Evolutionary conservation across 2,113 vertebrate species (phyloP), one percentile per base, ranked within the genome.

Genomic region (Eulemur rufifrons): DNA sequence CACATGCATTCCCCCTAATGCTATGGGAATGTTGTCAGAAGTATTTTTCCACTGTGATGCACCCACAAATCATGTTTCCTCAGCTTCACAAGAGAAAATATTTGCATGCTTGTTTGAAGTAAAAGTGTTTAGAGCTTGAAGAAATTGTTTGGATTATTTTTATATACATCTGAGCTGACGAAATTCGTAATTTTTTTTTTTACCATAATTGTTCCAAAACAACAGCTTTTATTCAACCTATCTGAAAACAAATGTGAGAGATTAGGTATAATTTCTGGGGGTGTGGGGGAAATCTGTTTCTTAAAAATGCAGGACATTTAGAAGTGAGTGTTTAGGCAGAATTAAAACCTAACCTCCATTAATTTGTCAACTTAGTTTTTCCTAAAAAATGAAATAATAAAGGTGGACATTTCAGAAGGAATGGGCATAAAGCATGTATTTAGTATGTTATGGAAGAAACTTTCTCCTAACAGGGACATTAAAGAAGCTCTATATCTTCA

Each of bases 31-130:
- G 89, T 77, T 96, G 93, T 97, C 96, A 98, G 94, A 97, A 98
- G 86, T 77, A 93, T 96, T 98, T 98, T 98, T 97, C 97, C 95
- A 96, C 95, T 25, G 23, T 77, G 87, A 93, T 96, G 87, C 68
- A 90, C 89, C 95, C 97, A 97, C 96, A 98, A 98, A 97, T 97
- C 96, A 95, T 63, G 13, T 92, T 95, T 98, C 94, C 93, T 97
- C 93, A 90, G 95, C 95, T 91, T 95, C 63, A 27, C 32, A 73
- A 97, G 80, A 97, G 56, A 97, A 96, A 98, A 97, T 83, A 82
- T 95, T 81, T 96, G 77, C 89, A 89, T 71, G 69, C 83, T 87
- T 71, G 97, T 98, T 96, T 92, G 96, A 97, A 97, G 93, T 20
- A 1, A 97, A 98, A 97, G 96, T 96, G 93, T 91, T 94, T 94